Evolutionary conservation across 2,888 invertebrate species (phyloP).

Genomic region (Patella depressa): DNA sequence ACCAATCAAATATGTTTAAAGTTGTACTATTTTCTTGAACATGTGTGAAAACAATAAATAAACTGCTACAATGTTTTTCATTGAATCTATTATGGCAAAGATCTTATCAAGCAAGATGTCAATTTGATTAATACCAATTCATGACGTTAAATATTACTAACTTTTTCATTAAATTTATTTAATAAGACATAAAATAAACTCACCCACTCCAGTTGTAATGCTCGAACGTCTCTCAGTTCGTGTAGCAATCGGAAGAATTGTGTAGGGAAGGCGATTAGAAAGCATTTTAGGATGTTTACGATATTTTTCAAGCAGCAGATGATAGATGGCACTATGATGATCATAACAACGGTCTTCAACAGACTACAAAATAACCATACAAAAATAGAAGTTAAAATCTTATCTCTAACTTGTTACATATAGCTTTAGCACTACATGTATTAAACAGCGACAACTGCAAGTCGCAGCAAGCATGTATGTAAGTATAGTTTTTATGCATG

Average conservation of each 20-base stretch:
- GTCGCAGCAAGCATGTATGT: background rate
- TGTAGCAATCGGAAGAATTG: slow-evolving; percentile 62
- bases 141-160: no score
- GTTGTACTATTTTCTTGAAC: no score
- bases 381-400: no score
- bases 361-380: slow-evolving; percentile 75
- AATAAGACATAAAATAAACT: slow-evolving; percentile 33
- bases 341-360: slow-evolving; percentile 89
- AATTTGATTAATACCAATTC: no score
- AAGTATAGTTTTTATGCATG: no score
- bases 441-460: background rate
- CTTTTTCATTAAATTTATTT: background rate
- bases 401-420: no score
- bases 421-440: background rate
- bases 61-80: no score
- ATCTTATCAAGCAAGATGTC: no score
- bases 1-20: no score
- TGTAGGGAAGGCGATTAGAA: slow-evolving; percentile 40
- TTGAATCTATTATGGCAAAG: no score
- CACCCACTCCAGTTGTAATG: slow-evolving; percentile 73
- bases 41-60: no score
- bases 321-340: slow-evolving; percentile 94
- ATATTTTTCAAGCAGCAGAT: slow-evolving; percentile 83
- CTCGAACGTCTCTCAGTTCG: slow-evolving; percentile 72
- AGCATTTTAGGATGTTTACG: slow-evolving; percentile 66